phyloP scores from a whole-genome alignment of 2,113 vertebrate species.

The Planiliza haematocheilus region DNA sequence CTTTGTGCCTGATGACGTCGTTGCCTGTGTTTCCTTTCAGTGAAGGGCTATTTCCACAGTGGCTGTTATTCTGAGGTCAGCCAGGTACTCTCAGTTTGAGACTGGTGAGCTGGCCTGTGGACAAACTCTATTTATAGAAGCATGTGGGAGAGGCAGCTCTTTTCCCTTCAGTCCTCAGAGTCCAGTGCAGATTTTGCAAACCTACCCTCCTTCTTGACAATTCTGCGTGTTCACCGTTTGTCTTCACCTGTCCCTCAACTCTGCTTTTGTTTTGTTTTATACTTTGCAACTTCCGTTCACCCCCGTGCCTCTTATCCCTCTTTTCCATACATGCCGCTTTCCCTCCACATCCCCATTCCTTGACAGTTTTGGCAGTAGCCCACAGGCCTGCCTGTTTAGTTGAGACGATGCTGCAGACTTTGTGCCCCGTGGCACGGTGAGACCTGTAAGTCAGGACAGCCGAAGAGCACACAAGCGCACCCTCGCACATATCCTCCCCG shows the following conservation, averaged over 20 bases:
- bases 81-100: constrained; percentile 23
- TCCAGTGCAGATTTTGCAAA: constrained; percentile 21
- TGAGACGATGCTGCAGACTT: constrained; percentile 30
- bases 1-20: constrained; percentile 24
- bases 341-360: constrained; percentile 1
- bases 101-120: constrained; percentile 25
- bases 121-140: constrained; percentile 58
- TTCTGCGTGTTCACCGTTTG: constrained; percentile 14
- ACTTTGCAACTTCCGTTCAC: neutral
- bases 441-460: constrained; percentile 16
- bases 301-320: constrained; percentile 5
- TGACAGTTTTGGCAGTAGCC: constrained; percentile 38
- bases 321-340: constrained; percentile 8
- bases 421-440: constrained; percentile 29
- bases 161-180: constrained; percentile 1
- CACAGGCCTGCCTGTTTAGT: constrained; percentile 32
- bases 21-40: constrained; percentile 9
- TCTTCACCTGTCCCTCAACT: constrained; percentile 3
- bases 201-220: constrained; percentile 9
- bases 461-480: constrained; percentile 17
- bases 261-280: neutral
- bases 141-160: constrained; percentile 13
- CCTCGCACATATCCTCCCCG: neutral
- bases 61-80: constrained; percentile 15
- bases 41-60: constrained; percentile 21